Base-by-base conservation (phyloP, 2,113 vertebrate genomes). In the Brachionichthys hirsutus region DNA sequence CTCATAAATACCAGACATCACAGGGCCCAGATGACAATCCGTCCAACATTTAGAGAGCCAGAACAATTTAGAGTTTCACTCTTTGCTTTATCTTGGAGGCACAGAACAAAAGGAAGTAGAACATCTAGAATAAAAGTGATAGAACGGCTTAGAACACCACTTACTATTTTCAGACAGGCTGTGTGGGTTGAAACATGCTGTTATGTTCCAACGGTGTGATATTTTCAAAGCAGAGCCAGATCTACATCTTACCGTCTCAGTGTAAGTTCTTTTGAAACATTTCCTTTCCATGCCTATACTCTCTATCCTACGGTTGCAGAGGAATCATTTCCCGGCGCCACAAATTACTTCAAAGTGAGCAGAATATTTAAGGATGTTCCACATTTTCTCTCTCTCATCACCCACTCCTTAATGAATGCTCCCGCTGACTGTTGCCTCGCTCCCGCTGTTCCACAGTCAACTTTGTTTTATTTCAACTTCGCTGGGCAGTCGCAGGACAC, bases 121-220 rank as follows among this genome's bases (percentile, higher is more conserved):
- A 48, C 68, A 69, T 64, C 8, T 54, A 12, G 35, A 63, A 49
- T 70, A 76, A 84, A 83, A 74, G 60, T 70, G 73, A 82, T 67
- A 45, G 62, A 74, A 76, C 19, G 62, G 67, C 68, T 70, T 72
- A 78, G 80, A 85, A 82, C 64, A 61, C 61, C 69, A 62, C 65
- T 68, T 75, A 72, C 84, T 89, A 85, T 88, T 87, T 87, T 77
- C 82, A 84, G 86, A 67, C 75, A 59, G 62, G 72, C 76, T 82
- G 85, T 36, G 84, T 88, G 84, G 88, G 88, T 19, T 81, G 81
- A 82, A 85, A 81, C 79, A 81, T 77, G 84, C 81, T 87, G 85
- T 85, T 82, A 57, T 78, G 73, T 75, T 79, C 66, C 40, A 15
- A 88, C 88, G 85, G 84, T 89, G 88, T 86, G 82, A 88, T 86